These are phyloP conservation scores for Zelostemma sp. DNA, from an alignment of 1,140 invertebrate species.

Conservation along the genomic window DNA sequence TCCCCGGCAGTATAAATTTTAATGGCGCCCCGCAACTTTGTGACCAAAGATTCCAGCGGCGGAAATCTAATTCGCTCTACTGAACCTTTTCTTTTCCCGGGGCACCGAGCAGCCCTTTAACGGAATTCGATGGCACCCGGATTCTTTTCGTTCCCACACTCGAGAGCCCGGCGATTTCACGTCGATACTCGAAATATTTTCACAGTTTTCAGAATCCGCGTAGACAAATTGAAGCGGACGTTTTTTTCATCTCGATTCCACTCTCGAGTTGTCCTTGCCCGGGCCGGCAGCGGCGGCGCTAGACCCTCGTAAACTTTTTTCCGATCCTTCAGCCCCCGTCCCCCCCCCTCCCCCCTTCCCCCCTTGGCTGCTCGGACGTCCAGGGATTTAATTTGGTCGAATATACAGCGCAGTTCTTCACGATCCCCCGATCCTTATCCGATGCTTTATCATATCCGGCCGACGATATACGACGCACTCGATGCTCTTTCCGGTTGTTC, in stretches of 20 bases:
- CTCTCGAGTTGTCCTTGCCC: slow-evolving; percentile 11
- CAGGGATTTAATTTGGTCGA: slow-evolving; percentile 56
- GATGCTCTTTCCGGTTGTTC: slow-evolving; percentile 29
- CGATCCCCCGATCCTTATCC: slow-evolving; percentile 60
- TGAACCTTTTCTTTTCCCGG: too few species aligned
- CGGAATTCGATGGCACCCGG: too few species aligned
- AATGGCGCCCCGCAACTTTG: slow-evolving; percentile 59
- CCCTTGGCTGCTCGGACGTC: slow-evolving; percentile 38
- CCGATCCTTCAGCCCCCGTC: slow-evolving; percentile 41
- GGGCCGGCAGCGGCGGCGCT: slow-evolving; percentile 48
- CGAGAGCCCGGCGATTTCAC: too few species aligned
- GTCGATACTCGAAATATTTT: too few species aligned
- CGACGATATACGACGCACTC: slow-evolving; percentile 41
- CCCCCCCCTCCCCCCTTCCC: slow-evolving; percentile 4
- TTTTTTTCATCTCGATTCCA: slow-evolving; percentile 4
- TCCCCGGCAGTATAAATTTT: slow-evolving; percentile 65
- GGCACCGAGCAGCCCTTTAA: too few species aligned
- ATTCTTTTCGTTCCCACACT: too few species aligned
- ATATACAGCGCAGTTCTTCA: slow-evolving; percentile 40
- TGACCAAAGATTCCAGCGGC: slow-evolving; percentile 54
- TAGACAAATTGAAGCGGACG: neutral
- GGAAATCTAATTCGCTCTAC: slow-evolving; percentile 46
- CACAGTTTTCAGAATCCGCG: too few species aligned
- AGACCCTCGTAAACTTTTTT: slow-evolving; percentile 61
- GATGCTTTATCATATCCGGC: slow-evolving; percentile 65